Base-by-base conservation (phyloP, 2,888 invertebrate genomes). In the Phortica magna region DNA sequence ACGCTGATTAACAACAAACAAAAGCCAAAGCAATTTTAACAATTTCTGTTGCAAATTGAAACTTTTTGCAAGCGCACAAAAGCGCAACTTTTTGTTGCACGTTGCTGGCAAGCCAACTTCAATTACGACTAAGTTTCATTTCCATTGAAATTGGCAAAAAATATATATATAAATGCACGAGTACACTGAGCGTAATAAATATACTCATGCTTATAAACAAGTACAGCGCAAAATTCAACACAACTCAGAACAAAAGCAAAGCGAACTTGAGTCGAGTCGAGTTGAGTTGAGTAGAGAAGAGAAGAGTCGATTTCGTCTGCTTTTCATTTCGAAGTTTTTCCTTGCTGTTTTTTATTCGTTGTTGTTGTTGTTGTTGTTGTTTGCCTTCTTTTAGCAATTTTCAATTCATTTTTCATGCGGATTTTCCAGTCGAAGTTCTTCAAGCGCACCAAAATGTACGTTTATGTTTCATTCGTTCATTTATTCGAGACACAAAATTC, bases 391-490 rank as follows among this genome's bases (percentile, higher is more conserved):
- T 64, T 64, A 31, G 55, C 39, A 42, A 48, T 53, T 53, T n/a
- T 31, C n/a, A n/a, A 65, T 71, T 71, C 53, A 71, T 71, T 71
- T 71, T 71, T 71, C 70, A 71, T 71, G 70, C 55, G 70, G 70
- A 71, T 71, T 71, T 71, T 71, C 14, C 55, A 55, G 70, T 71
- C 70, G 70, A 71, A 71, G 70, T 71, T 71, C 43, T 71, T 53
- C 70, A 71, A 22, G 22, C 53, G 14, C 14, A 9, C 2, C 7
- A 61, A 22, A 55, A 71, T 12, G 31, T 4, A 4, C 31, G 31
- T 31, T n/a, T n/a, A n/a, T n/a, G 5, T 31, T 31, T 31, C 5
- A 31, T 42, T 55, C 53, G 22, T 71, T 55, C 70, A 71, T 71
- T 71, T 71, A 71, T 71, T 53, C 55, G 31, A 31, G 31, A 31